phyloP scores from a whole-genome alignment of 2,888 invertebrate species.

The Neocrepidodera transversa region DNA sequence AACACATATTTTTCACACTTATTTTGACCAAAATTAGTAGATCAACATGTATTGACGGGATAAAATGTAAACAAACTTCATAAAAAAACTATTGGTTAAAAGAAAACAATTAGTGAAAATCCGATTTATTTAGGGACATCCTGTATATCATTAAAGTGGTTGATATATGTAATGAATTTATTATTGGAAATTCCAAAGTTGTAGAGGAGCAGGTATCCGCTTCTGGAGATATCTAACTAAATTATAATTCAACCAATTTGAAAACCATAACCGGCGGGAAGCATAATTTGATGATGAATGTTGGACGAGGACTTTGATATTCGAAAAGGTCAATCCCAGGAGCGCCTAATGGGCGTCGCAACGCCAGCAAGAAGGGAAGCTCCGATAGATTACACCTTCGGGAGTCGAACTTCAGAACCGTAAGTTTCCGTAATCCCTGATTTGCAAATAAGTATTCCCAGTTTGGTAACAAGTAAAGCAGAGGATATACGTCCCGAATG shows the following conservation, averaged over 20 bases:
- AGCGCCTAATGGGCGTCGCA: constrained; percentile 57
- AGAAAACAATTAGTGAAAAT: no score
- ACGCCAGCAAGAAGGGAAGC: constrained; percentile 53
- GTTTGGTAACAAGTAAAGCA: constrained; percentile 41
- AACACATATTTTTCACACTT: no score
- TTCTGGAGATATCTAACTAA: constrained; percentile 37
- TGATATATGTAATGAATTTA: constrained; percentile 24
- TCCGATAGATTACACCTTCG: constrained; percentile 59
- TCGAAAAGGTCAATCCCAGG: constrained; percentile 55
- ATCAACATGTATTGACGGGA: no score
- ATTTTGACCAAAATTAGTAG: no score
- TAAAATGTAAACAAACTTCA: no score
- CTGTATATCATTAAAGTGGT: no score
- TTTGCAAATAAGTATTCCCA: constrained; percentile 55
- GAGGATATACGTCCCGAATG: constrained; percentile 32
- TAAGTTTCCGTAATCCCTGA: constrained; percentile 59
- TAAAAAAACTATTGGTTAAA: no score
- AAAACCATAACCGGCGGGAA: constrained; percentile 41
- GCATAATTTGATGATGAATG: constrained; percentile 58
- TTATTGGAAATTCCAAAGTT: constrained; percentile 23
- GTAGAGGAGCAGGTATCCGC: constrained; percentile 10
- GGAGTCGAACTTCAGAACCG: constrained; percentile 56
- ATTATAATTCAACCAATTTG: constrained; percentile 42
- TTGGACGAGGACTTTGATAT: constrained; percentile 51
- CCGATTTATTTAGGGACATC: no score